These are phyloP conservation scores for Dolichallabes microphthalmus DNA, from an alignment of 2,113 vertebrate genomes.

Conservation along the genomic window DNA sequence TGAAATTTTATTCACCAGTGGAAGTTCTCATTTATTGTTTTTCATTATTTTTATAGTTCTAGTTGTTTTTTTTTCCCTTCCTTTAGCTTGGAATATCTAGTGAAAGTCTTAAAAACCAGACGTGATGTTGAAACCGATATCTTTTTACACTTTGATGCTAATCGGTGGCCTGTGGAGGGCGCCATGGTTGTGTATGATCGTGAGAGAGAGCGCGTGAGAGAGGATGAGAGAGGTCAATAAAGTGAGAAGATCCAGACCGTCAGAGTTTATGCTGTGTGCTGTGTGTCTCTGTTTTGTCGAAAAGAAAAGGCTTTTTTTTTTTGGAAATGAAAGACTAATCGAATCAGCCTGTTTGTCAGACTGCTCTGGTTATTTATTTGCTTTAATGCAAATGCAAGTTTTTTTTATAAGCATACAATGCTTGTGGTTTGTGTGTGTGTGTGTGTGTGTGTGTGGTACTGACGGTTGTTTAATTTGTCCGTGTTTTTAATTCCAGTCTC, in stretches of 20 bases:
- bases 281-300: background rate
- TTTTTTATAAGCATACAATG: background rate
- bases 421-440: background rate
- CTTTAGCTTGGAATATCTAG: background rate
- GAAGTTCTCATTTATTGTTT: too few relatives aligned
- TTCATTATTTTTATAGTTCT: too few relatives aligned
- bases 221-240: background rate
- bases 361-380: background rate
- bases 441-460: too few relatives aligned
- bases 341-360: background rate
- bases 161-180: conserved; percentile 13
- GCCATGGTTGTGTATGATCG: background rate
- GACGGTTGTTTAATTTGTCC: too few relatives aligned
- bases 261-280: background rate
- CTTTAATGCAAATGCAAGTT: background rate
- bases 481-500: background rate
- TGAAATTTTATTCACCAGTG: too few relatives aligned
- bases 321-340: background rate
- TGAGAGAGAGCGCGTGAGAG: conserved; percentile 21
- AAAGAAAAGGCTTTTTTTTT: background rate
- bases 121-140: background rate
- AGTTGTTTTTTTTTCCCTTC: too few relatives aligned
- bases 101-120: background rate
- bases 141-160: background rate
- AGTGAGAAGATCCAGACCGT: background rate